Evolutionary conservation across 2,888 invertebrate species (phyloP), one percentile per base, ranked within the genome.

Genomic region (Silvanus unidentatus): DNA sequence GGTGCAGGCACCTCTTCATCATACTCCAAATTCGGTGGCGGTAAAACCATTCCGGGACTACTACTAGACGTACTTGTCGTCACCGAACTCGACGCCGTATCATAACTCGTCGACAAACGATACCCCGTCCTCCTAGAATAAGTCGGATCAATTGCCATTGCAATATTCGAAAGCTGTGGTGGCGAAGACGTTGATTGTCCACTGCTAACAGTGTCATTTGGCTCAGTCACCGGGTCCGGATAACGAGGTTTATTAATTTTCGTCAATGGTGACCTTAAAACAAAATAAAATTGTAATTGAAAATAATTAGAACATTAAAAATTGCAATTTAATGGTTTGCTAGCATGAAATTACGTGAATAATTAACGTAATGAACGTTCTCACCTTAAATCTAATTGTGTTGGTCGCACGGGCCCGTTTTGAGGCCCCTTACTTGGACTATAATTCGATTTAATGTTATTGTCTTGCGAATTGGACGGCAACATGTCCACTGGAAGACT

Each of bases 131-230:
- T 49, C n/a, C 73, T 63, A 15, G 73, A 66, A 58, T 81, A 83
- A 0, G 83, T 83, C 0, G 83, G 83, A 65, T 83, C 83, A 37
- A 83, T 81, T 37, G 79, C 80, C 62, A 80, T 78, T 1, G 83
- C 83, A 41, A 83, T 82, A 57, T 84, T 83, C 13, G 70, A 67
- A 40, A 68, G 73, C 45, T 72, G 73, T 2, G 65, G 58, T 16
- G 65, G 59, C 12, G 63, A 53, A 32, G 57, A 49, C 11, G 54
- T 49, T 16, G 57, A 51, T 39, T 55, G 53, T n/a, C 45, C 43
- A 44, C 52, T 54, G 29, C 30, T 47, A 6, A 45, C 44, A 40
- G 43, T 50, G 45, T 62, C 60, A 44, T 50, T 55, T 13, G 47
- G 39, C 47, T 68, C 66, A 5, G n/a, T 9, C 4, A 32, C 32